Percentiles rank a stretch among this genome's conserved stretches.
Evolutionary conservation across 2,113 vertebrate genomes (phyloP).

Genomic region (Caracal caracal): DNA sequence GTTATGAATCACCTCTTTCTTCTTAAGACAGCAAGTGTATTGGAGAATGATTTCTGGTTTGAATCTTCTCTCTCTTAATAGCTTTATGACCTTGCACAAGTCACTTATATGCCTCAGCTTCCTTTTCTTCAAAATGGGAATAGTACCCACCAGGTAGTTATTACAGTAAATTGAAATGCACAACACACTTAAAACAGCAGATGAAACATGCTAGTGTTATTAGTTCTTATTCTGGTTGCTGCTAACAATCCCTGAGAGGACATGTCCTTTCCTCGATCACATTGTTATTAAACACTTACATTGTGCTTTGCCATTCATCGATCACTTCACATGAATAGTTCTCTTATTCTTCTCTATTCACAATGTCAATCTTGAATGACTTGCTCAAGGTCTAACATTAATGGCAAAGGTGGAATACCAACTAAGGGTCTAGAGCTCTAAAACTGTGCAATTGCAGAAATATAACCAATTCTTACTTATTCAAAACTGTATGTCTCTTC

Average conservation of each 20-base stretch:
- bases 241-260: neutral
- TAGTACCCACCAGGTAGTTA: neutral
- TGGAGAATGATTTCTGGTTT: neutral
- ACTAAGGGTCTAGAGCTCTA: neutral
- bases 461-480: neutral
- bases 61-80: neutral
- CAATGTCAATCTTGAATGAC: neutral
- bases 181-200: neutral
- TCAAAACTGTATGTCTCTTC: neutral
- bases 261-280: neutral
- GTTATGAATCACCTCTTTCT: neutral
- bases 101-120: neutral
- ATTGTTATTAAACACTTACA: neutral
- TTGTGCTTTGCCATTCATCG: neutral
- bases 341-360: neutral
- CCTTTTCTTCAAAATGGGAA: neutral
- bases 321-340: neutral
- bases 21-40: neutral
- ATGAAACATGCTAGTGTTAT: neutral
- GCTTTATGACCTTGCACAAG: neutral
- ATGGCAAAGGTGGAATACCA: neutral
- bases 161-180: neutral
- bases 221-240: neutral
- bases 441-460: neutral
- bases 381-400: neutral